Evolutionary conservation across 2,888 invertebrate genomes (phyloP).

Genomic region (Syrphus vitripennis): DNA sequence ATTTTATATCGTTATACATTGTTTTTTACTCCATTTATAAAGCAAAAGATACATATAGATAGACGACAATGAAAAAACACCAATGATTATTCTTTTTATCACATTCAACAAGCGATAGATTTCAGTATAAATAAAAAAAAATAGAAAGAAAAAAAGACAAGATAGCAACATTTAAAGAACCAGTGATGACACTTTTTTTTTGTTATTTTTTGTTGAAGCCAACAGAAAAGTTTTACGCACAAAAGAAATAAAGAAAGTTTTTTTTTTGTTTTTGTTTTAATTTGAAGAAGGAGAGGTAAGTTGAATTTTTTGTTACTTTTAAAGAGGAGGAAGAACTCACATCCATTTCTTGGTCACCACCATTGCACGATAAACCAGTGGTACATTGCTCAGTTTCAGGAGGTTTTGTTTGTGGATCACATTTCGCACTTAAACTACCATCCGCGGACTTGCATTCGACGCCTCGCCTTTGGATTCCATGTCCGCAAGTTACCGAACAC

Average conservation of each 20-base stretch:
- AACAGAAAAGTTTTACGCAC: slow-evolving; percentile 72
- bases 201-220: not conserved
- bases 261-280: too few relatives aligned
- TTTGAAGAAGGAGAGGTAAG: slow-evolving; percentile 8
- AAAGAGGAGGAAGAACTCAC: slow-evolving; percentile 67
- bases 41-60: not conserved
- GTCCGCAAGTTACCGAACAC: slow-evolving; percentile 97
- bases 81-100: slow-evolving; percentile 3
- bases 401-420: slow-evolving; percentile 87
- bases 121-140: slow-evolving; percentile 3
- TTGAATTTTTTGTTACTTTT: slow-evolving; percentile 8
- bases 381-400: slow-evolving; percentile 87
- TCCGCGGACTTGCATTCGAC: slow-evolving; percentile 89
- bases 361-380: slow-evolving; percentile 87
- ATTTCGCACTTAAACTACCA: slow-evolving; percentile 83
- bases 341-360: slow-evolving; percentile 72
- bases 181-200: slow-evolving; percentile 33
- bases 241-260: slow-evolving; percentile 35
- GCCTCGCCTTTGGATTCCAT: slow-evolving; percentile 90
- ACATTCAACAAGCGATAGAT: slow-evolving; percentile 63
- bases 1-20: not conserved
- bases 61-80: slow-evolving; percentile 3
- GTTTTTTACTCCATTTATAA: not conserved
- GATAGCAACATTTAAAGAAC: slow-evolving; percentile 14
- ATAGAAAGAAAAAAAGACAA: not conserved